Conservation (phyloP, 2,113 vertebrate species). For the Balaeniceps rex region DNA sequence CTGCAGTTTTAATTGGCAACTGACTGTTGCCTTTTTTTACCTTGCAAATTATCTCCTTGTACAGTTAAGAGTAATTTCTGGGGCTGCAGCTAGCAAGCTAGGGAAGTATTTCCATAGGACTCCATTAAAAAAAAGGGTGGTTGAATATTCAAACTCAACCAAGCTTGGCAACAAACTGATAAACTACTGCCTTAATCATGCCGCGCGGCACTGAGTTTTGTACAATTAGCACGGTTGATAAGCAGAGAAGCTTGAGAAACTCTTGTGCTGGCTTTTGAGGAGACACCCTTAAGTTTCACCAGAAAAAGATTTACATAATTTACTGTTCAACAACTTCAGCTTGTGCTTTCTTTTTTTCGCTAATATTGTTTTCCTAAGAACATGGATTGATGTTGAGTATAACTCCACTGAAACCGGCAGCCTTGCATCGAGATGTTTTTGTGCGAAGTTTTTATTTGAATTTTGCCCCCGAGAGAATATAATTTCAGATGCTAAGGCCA, state of each 20-base stretch:
- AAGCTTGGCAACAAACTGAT: background rate
- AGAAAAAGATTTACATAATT: background rate
- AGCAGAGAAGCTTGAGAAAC: background rate
- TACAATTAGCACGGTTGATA: background rate
- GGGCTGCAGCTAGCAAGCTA: background rate
- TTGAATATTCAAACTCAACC: background rate
- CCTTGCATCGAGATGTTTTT: rapidly evolving
- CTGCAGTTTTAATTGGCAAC: background rate
- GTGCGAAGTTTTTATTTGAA: background rate
- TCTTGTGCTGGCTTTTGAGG: background rate
- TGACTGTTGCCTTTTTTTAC: background rate
- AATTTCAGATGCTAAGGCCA: background rate
- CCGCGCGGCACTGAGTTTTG: rapidly evolving
- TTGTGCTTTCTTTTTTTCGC: background rate
- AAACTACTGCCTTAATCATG: background rate
- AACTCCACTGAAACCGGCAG: background rate
- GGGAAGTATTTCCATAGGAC: background rate
- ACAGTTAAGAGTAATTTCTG: background rate
- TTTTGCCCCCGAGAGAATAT: background rate
- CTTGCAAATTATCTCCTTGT: background rate
- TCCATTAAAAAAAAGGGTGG: background rate
- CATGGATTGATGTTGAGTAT: rapidly evolving
- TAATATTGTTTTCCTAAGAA: background rate
- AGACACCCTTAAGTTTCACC: background rate
- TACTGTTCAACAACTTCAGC: background rate